Percentiles rank a stretch among this genome's conserved stretches.
These are phyloP conservation scores for Pachymerium ferrugineum DNA, from an alignment of 2,888 invertebrate genomes.

Conservation along the genomic window DNA sequence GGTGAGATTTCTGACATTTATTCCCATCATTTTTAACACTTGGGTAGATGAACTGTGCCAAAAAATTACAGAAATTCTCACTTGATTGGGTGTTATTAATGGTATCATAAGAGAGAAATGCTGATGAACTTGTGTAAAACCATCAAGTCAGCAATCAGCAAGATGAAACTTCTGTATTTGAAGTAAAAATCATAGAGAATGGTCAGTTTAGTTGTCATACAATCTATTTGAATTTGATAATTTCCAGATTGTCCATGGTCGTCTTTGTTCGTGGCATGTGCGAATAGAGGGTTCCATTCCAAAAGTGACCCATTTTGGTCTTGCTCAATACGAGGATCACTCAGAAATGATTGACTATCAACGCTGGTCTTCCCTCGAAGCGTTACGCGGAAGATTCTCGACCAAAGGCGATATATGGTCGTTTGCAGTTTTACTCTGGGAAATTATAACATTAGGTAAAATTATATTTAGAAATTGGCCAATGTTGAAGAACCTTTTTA, in stretches of 20 bases:
- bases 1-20: no score
- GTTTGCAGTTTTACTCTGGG: slow-evolving; percentile 75
- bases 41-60: no score
- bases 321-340: slow-evolving; percentile 57
- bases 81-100: no score
- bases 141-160: no score
- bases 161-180: no score
- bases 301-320: slow-evolving; percentile 69
- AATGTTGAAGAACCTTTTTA: no score
- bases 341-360: slow-evolving; percentile 60
- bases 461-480: neutral
- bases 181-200: no score
- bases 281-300: slow-evolving; percentile 61
- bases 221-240: slow-evolving; percentile 31
- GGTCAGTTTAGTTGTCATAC: neutral
- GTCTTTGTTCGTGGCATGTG: slow-evolving; percentile 66
- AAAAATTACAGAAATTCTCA: no score
- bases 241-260: slow-evolving; percentile 58
- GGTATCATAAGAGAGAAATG: no score
- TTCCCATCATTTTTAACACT: no score
- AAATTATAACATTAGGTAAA: slow-evolving; percentile 65
- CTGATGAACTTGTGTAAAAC: no score
- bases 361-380: slow-evolving; percentile 74
- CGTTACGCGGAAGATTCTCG: slow-evolving; percentile 61
- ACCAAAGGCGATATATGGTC: slow-evolving; percentile 76